Conservation (phyloP, 1,140 invertebrate genomes). For the Asobara japonica region DNA sequence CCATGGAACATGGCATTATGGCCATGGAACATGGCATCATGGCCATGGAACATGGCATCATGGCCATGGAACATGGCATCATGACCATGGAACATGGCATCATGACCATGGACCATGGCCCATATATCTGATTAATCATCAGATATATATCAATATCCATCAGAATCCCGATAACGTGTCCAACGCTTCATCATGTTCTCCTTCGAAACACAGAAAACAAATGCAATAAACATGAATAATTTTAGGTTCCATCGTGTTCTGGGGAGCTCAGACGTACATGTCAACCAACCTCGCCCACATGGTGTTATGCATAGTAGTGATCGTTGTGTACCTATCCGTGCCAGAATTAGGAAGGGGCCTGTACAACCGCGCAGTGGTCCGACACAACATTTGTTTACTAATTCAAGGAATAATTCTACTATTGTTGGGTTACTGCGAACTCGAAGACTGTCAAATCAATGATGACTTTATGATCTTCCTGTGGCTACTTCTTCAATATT, state of each 20-base stretch:
- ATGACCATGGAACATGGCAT: too few relatives aligned
- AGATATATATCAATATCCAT: too few relatives aligned
- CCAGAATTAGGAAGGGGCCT: slow-evolving; percentile 46
- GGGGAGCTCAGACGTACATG: slow-evolving; percentile 56
- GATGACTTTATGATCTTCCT: slow-evolving; percentile 37
- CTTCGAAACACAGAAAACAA: too few relatives aligned
- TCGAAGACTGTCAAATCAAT: slow-evolving; percentile 38
- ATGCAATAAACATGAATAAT: too few relatives aligned
- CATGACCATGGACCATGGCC: too few relatives aligned
- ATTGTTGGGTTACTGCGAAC: slow-evolving; percentile 44
- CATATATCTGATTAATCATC: too few relatives aligned
- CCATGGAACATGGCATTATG: too few relatives aligned
- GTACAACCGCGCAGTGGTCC: slow-evolving; percentile 51
- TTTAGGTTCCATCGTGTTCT: slow-evolving; percentile 45
- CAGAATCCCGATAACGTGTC: too few relatives aligned
- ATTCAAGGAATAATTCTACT: slow-evolving; percentile 42
- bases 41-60: too few relatives aligned
- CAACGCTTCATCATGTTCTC: too few relatives aligned
- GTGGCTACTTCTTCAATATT: slow-evolving; percentile 54
- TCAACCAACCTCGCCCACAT: slow-evolving; percentile 51
- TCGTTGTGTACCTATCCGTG: slow-evolving; percentile 48
- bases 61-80: too few relatives aligned
- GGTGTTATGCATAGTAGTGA: slow-evolving; percentile 47
- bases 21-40: too few relatives aligned
- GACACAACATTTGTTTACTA: slow-evolving; percentile 53